Conservation (phyloP, 2,797 vertebrate genomes). For the Galaxias olidus region DNA sequence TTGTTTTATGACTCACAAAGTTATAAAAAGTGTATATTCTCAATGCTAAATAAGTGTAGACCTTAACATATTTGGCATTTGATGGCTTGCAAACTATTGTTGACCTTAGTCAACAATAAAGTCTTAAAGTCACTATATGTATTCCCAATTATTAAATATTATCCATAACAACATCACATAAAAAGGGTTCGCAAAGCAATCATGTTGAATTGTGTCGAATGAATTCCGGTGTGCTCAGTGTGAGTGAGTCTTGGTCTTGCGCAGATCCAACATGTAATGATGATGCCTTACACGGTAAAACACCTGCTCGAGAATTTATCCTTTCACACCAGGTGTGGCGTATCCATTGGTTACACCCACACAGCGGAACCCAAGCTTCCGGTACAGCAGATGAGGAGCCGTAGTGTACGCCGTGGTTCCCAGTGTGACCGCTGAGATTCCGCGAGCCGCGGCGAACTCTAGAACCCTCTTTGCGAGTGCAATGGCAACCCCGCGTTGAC, state of each 20-base stretch:
- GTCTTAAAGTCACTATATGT: too few species aligned
- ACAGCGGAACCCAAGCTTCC: slow-evolving; percentile 84
- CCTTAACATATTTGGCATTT: too few species aligned
- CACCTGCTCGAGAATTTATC: slow-evolving; percentile 28
- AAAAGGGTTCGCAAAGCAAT: too few species aligned
- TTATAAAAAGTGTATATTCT: too few species aligned
- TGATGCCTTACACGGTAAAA: slow-evolving; percentile 54
- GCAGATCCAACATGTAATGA: slow-evolving; percentile 42
- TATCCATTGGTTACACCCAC: slow-evolving; percentile 77
- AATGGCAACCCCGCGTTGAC: slow-evolving; percentile 76
- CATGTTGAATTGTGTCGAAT: too few species aligned
- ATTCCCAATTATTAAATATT: too few species aligned
- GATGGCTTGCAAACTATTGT: too few species aligned
- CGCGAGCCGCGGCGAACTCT: slow-evolving; percentile 79
- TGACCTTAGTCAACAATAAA: too few species aligned
- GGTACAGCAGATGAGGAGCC: slow-evolving; percentile 82
- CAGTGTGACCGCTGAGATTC: slow-evolving; percentile 78
- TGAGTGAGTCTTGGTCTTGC: background rate
- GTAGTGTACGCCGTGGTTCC: slow-evolving; percentile 81
- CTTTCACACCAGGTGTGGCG: slow-evolving; percentile 23
- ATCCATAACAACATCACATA: too few species aligned
- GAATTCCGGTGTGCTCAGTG: background rate
- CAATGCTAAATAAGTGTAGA: too few species aligned
- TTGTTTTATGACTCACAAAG: too few species aligned
- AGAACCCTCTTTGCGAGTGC: slow-evolving; percentile 81